These are phyloP conservation scores for Calliopum simillimum DNA, from an alignment of 2,888 invertebrate genomes.

Conservation along the genomic window DNA sequence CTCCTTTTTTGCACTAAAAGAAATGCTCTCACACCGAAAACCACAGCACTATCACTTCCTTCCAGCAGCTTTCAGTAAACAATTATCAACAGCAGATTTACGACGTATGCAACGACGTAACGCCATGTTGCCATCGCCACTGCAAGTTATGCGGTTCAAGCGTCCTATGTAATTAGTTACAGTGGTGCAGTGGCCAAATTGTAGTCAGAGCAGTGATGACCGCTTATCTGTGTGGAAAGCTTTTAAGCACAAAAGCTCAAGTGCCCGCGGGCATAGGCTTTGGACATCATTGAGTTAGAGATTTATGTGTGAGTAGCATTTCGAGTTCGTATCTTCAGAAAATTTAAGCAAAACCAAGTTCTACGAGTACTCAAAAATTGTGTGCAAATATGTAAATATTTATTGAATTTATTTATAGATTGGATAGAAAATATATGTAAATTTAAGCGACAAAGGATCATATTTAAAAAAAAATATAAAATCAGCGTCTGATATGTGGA, in stretches of 20 bases:
- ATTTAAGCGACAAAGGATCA: no score
- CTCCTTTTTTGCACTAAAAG: slow-evolving; percentile 68
- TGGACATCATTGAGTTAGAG: no score
- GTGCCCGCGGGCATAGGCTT: neutral
- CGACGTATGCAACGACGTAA: slow-evolving; percentile 18
- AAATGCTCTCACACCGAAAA: slow-evolving; percentile 66
- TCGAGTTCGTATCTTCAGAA: neutral
- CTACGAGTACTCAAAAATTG: no score
- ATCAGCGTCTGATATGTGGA: no score
- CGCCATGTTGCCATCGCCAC: neutral
- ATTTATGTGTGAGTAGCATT: slow-evolving; percentile 29
- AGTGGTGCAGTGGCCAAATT: neutral
- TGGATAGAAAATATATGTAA: no score
- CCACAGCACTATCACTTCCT: slow-evolving; percentile 52
- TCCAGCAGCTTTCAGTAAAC: slow-evolving; percentile 39
- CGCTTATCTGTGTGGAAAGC: no score
- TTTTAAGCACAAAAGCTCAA: no score
- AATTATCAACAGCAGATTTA: slow-evolving; percentile 34
- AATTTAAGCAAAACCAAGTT: no score
- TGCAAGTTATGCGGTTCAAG: slow-evolving; percentile 47
- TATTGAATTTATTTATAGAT: no score
- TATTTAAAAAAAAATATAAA: no score
- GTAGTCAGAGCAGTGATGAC: slow-evolving; percentile 11
- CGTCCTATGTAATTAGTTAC: slow-evolving; percentile 47
- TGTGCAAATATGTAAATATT: no score